Evolutionary conservation across 2,113 vertebrate genomes (phyloP), one percentile per base, ranked within the genome.

Genomic region (Vidua macroura): DNA sequence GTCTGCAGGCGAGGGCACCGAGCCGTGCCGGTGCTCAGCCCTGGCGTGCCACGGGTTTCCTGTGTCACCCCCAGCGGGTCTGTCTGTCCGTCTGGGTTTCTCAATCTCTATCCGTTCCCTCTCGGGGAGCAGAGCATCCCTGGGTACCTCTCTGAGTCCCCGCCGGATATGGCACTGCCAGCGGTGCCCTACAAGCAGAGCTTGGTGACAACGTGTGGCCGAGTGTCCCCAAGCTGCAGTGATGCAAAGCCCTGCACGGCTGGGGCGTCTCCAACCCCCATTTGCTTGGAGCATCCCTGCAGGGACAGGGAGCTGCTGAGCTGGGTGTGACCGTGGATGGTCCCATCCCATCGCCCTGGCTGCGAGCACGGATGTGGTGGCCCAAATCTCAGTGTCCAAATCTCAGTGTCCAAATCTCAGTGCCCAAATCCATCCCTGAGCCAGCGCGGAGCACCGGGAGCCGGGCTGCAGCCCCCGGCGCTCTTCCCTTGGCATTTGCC

Each of bases 291-390:
- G 51, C 53, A 88, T 5, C 80, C 59, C 67, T 2, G 1, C 1
- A 3, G 53, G 49, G 21, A 15, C 2, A 3, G 39, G 2, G 2
- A 8, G 37, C 51, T 60, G 21, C 58, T 0, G 11, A 70, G 20
- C 55, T 31, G 56, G 56, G 2, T 0, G n/a, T 24, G 37, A 4
- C 59, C 21, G 0, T 1, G 7, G 43, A 14, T 0, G 28, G 7
- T 22, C 52, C 62, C 83, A 3, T 13, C 52, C 62, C 83, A 3
- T 13, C 1, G 3, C 43, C 58, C 53, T 1, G 21, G 11, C 31
- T 48, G 41, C 1, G 0, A 7, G 10, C 64, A 4, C 1, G 3
- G 75, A 30, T 1, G 16, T 2, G 41, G 56, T 11, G 35, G 25
- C 25, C 51, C 9, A 27, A 27, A 51, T 51, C 49, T 27, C 49